Evolutionary conservation across 2,797 vertebrate genomes (phyloP), one percentile per base, ranked within the genome.

Genomic region (Xiphophorus birchmanni): DNA sequence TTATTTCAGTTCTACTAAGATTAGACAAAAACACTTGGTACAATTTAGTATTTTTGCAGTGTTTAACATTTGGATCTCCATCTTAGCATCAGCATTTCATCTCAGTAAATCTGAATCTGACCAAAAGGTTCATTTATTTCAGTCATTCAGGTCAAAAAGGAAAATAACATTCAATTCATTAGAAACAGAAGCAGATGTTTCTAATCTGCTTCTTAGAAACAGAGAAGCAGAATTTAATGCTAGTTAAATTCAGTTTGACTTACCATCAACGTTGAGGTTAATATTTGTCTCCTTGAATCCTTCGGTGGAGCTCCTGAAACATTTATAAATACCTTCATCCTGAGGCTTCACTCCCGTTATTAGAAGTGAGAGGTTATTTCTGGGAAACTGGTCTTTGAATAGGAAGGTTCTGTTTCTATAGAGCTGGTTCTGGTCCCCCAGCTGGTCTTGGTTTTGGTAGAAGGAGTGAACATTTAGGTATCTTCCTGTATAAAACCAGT

Each of bases 351-450:
- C 52, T 8, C 79, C 69, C 12, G 3, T 91, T 47, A 97, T 84
- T 45, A 7, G 77, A 4, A 97, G 92, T 0, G 96, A 96, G 4
- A 91, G 91, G 15, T 96, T 96, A 80, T 95, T 94, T 9, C 23
- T 44, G 18, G 40, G 15, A 73, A 96, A 90, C 82, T 95, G 86
- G 42, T 79, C 26, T 0, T 56, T 32, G 63, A 96, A 95, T 78
- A 96, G 87, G 0, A 75, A 87, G 0, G 95, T 95, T 78, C 95
- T 94, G 50, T 73, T 52, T 75, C 3, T 83, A 74, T 94, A 96
- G 37, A 0, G 17, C 0, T 0, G 0, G 7, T 90, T 13, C 87
- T 97, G 95, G 0, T 0, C 0, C 1, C 0, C 0, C 0, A 96
- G 45, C 0, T 92, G 91, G 87, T 97, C 92, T 0, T 0, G 0